Base-by-base conservation (phyloP, 2,888 invertebrate species). In the Trichogramma evanescens region DNA sequence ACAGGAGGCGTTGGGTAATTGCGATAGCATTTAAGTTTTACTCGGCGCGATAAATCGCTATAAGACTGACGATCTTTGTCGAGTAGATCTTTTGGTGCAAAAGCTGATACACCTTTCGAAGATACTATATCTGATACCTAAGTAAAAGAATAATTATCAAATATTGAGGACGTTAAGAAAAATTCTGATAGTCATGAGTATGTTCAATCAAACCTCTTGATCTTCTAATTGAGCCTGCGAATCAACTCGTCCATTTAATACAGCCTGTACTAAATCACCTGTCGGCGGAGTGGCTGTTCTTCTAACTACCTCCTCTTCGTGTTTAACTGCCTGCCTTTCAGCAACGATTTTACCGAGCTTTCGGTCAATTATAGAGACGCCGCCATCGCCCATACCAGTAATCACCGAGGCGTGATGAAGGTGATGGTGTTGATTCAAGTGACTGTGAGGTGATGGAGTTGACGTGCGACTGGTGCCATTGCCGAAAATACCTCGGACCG, bases 401-500 rank as follows among this genome's bases (percentile, higher is more conserved):
- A 51, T 8, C 10, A 38, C 38, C 6, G 38, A 38, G 7, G 43
- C n/a, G 2, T 44, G 42, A 6, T 42, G 43, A 3, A 8, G 50
- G 40, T 50, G 46, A n/a, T 53, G 50, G 6, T 46, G 54, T 3
- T 52, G 58, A 5, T 58, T 39, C n/a, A 50, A 48, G 6, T 48
- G 44, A 8, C 51, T 57, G 5, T 59, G 6, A 4, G 69, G 81
- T 79, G 87, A 82, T 48, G 89, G 87, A 50, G 90, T 87, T 51
- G 88, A 85, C 50, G 89, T 87, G 69, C 88, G 84, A 56, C 62
- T 62, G 5, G 48, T 6, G 45, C 78, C 75, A 65, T 81, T 77
- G 56, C 73, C 79, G 56, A 79, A 82, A 63, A 89, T 81, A 54
- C 87, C 86, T 56, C 88, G 84, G 54, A 85, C 88, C 26, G 87